Conservation (phyloP, 1,140 invertebrate genomes). For the Mizuhopecten yessoensis region DNA sequence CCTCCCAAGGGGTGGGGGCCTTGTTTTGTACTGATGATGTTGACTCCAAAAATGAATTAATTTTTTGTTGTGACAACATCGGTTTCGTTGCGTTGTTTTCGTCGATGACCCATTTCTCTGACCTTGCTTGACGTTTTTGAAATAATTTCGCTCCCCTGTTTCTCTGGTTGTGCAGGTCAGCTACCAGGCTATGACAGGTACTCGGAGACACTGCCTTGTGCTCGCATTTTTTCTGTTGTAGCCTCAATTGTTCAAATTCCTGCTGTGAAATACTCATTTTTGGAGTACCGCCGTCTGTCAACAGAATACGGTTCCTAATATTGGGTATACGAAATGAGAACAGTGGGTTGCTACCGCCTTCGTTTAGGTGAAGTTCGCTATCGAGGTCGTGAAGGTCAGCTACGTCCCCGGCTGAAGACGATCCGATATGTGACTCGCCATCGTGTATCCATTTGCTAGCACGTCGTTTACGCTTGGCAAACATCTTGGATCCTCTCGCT, state of each 20-base stretch:
- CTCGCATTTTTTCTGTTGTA: slow-evolving; percentile 69
- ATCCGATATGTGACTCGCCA: slow-evolving; percentile 89
- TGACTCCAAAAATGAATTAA: slow-evolving; percentile 29
- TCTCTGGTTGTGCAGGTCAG: slow-evolving; percentile 73
- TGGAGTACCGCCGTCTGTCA: slow-evolving; percentile 60
- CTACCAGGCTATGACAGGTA: slow-evolving; percentile 73
- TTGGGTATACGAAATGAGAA: slow-evolving; percentile 75
- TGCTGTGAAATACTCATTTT: slow-evolving; percentile 75
- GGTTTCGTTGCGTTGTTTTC: slow-evolving; percentile 85
- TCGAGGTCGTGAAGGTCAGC: slow-evolving; percentile 72
- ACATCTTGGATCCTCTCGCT: slow-evolving; percentile 97
- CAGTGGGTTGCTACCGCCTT: slow-evolving; percentile 71
- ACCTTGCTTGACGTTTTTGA: slow-evolving; percentile 92
- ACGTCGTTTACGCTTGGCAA: slow-evolving; percentile 95
- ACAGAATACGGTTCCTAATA: slow-evolving; percentile 66
- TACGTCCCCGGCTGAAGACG: slow-evolving; percentile 67
- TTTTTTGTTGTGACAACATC: slow-evolving; percentile 45
- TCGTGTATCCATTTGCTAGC: slow-evolving; percentile 97
- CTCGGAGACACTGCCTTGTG: slow-evolving; percentile 70
- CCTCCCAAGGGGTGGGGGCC: slow-evolving; percentile 89
- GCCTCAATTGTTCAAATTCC: slow-evolving; percentile 73
- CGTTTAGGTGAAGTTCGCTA: slow-evolving; percentile 67
- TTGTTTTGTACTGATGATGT: slow-evolving; percentile 85
- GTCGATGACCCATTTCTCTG: slow-evolving; percentile 94
- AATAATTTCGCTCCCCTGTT: slow-evolving; percentile 91